Conservation (phyloP, 2,888 invertebrate genomes). For the Diarsia dahlii region DNA sequence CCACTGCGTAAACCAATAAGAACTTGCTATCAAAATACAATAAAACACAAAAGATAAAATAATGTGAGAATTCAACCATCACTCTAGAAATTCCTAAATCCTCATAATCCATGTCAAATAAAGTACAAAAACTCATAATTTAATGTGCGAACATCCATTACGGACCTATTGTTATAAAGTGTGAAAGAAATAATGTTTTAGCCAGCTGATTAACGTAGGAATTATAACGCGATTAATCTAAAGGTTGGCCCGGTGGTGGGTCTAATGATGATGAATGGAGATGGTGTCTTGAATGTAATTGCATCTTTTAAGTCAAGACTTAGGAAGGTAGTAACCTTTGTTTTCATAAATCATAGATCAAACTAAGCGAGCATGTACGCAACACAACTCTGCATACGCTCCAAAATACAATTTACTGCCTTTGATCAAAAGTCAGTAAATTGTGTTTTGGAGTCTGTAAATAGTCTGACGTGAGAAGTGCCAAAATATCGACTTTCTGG, state of each 20-base stretch:
- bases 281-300: conserved; percentile 28
- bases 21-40: background rate
- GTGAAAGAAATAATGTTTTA: conserved; percentile 22
- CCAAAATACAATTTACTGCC: too few species aligned
- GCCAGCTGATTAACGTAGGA: conserved; percentile 22
- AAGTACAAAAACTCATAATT: conserved; percentile 43
- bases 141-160: conserved; percentile 53
- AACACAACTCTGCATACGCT: too few species aligned
- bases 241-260: background rate
- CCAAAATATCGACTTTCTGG: too few species aligned
- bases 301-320: background rate
- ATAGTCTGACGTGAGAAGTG: too few species aligned
- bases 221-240: conserved; percentile 45
- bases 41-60: conserved; percentile 17
- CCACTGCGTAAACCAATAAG: background rate
- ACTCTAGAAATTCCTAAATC: conserved; percentile 16
- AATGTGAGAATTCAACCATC: conserved; percentile 19
- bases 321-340: too few species aligned
- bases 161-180: conserved; percentile 33
- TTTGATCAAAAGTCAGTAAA: too few species aligned
- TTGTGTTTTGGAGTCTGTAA: too few species aligned
- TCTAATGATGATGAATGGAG: conserved; percentile 27
- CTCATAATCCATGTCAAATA: conserved; percentile 18
- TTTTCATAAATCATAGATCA: too few species aligned
- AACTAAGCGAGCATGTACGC: too few species aligned